These are phyloP conservation scores for Prorops nasuta DNA, from an alignment of 1,140 invertebrate species.

Conservation along the genomic window DNA sequence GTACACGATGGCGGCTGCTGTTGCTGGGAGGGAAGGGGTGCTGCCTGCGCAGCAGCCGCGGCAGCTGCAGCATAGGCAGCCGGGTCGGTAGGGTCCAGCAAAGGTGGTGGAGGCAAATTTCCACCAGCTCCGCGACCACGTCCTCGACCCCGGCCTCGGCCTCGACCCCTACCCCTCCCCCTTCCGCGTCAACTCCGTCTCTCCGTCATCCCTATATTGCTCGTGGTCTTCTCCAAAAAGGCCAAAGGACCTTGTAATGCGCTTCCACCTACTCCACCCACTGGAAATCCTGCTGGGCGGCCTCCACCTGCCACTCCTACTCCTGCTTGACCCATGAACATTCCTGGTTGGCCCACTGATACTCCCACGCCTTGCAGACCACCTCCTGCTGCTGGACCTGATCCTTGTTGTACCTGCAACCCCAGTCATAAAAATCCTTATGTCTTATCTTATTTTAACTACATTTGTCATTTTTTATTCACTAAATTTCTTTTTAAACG, in stretches of 20 bases:
- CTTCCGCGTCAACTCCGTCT: conserved; percentile 63
- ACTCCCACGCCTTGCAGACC: conserved; percentile 49
- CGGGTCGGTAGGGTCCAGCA: conserved; percentile 50
- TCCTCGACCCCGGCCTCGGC: conserved; percentile 58
- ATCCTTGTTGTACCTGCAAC: conserved; percentile 49
- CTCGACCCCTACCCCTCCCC: conserved; percentile 61
- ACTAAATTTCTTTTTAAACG: no score
- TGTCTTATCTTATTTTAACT: no score
- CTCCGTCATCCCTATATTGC: conserved; percentile 70
- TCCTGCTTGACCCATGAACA: conserved; percentile 47
- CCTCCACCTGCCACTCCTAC: conserved; percentile 28
- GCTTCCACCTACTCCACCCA: conserved; percentile 46
- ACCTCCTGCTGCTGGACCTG: conserved; percentile 33
- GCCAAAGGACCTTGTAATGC: conserved; percentile 66
- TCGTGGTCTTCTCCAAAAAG: conserved; percentile 71
- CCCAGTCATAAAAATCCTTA: no score
- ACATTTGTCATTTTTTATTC: no score
- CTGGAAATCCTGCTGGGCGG: conserved; percentile 39
- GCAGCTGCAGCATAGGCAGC: conserved; percentile 47
- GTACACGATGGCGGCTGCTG: conserved; percentile 50
- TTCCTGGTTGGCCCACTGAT: conserved; percentile 50
- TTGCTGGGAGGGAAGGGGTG: conserved; percentile 53
- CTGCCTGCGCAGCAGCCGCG: conserved; percentile 37
- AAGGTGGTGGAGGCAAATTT: conserved; percentile 34
- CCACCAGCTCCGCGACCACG: conserved; percentile 52